Evolutionary conservation across 2,797 vertebrate species (phyloP), one percentile per base, ranked within the genome.

Genomic region (Scleropages formosus): DNA sequence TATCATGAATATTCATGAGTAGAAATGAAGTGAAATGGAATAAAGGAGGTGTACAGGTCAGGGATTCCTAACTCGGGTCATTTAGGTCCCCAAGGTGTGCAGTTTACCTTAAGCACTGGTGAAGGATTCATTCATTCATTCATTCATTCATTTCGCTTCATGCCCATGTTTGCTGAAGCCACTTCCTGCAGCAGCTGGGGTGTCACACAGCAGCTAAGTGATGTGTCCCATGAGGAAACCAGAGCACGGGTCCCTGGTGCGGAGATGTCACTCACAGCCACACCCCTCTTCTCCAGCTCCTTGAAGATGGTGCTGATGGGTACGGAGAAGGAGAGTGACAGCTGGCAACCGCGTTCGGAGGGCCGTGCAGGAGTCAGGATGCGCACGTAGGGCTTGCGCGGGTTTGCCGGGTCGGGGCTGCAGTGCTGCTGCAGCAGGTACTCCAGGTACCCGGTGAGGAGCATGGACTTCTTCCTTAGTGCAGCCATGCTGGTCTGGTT

Each of bases 361-460:
- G 86, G 82, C 66, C 74, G 79, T 0, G 92, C 82, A 0, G 97
- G 96, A 0, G 96, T 98, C 81, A 98, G 88, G 85, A 98, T 93
- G 76, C 72, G 87, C 39, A 96, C 82, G 24, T 84, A 75, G 2
- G 92, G 87, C 71, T 88, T 90, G 72, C 80, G 47, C 8, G 90
- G 88, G 27, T 81, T 79, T 8, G 63, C 1, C 51, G 86, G 83
- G 44, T 93, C 90, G 79, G 89, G 67, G 1, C 18, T 78, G 84
- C 87, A 92, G 87, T 90, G 86, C 63, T 92, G 88, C 15, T 85
- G 90, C 81, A 98, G 91, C 84, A 98, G 86, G 75, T 90, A 94
- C 85, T 99, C 97, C 90, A 99, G 88, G 85, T 99, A 99, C 0
- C 94, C 95, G 0, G 96, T 98, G 79, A 99, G 85, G 51, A 98